Percentiles rank a stretch among this genome's conserved stretches.
Conservation (phyloP, 2,888 invertebrate genomes). For the Vanessa cardui region DNA sequence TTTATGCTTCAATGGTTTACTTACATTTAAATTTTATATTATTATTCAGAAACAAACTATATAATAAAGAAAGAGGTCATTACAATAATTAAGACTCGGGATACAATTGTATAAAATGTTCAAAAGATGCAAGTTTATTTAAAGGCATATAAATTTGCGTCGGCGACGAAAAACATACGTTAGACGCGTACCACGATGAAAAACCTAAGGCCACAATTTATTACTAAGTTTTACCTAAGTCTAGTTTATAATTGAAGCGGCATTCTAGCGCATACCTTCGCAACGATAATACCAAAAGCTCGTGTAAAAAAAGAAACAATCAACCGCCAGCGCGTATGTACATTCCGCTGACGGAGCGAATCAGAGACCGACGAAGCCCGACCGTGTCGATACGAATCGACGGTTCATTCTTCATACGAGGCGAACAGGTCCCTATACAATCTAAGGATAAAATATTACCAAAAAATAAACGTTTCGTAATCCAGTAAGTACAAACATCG, state of each 20-base stretch:
- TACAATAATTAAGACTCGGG: conserved; percentile 65
- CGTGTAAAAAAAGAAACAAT: conserved; percentile 16
- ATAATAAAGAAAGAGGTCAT: conserved; percentile 72
- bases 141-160: conserved; percentile 41
- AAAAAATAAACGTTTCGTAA: conserved; percentile 26
- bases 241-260: conserved; percentile 60
- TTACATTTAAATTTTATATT: conserved; percentile 82
- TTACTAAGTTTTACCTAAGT: conserved; percentile 68
- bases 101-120: conserved; percentile 72
- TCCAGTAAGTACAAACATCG: conserved; percentile 40
- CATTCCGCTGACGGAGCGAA: conserved; percentile 46
- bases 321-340: conserved; percentile 57
- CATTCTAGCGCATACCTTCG: conserved; percentile 47
- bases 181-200: conserved; percentile 57
- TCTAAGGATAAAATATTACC: conserved; percentile 18
- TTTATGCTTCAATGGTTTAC: conserved; percentile 82
- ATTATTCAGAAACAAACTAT: conserved; percentile 75
- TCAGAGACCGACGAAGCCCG: conserved; percentile 13
- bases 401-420: neutral
- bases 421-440: conserved; percentile 2
- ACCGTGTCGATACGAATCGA: conserved; percentile 11
- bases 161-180: conserved; percentile 50
- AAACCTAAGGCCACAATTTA: conserved; percentile 78
- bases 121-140: conserved; percentile 57
- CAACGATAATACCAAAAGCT: conserved; percentile 31